Evolutionary conservation across 2,888 invertebrate genomes (phyloP).

Genomic region (Halocaridina rubra): DNA sequence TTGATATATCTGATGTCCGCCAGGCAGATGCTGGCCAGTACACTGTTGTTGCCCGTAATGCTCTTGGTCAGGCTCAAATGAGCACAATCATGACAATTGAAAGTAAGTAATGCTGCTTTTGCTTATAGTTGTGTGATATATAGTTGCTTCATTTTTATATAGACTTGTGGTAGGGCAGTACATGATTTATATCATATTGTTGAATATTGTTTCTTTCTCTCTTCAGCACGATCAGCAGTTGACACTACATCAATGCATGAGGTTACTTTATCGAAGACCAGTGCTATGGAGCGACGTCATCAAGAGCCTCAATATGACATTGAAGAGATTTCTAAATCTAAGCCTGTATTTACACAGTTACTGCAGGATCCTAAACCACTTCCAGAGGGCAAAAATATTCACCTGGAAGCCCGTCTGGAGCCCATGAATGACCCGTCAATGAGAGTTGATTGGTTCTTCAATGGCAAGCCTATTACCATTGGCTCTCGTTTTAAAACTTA

Average conservation of each 20-base stretch:
- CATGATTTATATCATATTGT: too few species aligned
- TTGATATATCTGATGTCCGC: constrained; percentile 92
- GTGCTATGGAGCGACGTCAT: constrained; percentile 86
- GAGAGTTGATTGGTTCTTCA: constrained; percentile 96
- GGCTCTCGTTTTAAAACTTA: constrained; percentile 90
- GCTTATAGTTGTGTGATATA: constrained; percentile 66
- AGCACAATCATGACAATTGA: constrained; percentile 88
- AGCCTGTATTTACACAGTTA: constrained; percentile 93
- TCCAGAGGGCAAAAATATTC: constrained; percentile 89
- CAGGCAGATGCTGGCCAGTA: constrained; percentile 94
- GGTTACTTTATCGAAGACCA: constrained; percentile 85
- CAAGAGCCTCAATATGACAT: constrained; percentile 89
- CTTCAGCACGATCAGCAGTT: constrained; percentile 83
- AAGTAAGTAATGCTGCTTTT: constrained; percentile 77
- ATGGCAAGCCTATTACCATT: constrained; percentile 75
- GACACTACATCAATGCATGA: constrained; percentile 92
- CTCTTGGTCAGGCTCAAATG: constrained; percentile 87
- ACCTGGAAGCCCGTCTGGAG: constrained; percentile 90
- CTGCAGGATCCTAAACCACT: constrained; percentile 83
- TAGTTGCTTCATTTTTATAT: not conserved
- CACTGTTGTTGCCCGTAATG: constrained; percentile 91
- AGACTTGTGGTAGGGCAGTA: too few species aligned
- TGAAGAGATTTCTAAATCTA: constrained; percentile 92
- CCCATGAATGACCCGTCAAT: constrained; percentile 97
- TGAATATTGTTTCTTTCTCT: not conserved